Evolutionary conservation across 2,797 vertebrate genomes (phyloP).

Genomic region (Dendrocincla tyrannina): DNA sequence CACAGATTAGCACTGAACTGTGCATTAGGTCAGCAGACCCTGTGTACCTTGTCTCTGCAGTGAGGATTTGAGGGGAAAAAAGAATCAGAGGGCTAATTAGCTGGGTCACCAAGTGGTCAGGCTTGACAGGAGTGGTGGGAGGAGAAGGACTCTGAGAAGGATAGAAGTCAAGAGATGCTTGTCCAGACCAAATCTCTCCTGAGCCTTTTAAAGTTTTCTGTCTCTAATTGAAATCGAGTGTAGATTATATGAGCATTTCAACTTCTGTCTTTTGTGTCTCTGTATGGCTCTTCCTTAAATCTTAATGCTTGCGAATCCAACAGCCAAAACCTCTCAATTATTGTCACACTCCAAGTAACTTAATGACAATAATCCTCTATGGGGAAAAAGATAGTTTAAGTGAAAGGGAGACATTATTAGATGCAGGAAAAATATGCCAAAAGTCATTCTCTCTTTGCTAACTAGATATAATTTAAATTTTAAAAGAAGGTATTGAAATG

Average conservation of each 20-base stretch:
- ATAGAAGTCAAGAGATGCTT: not conserved
- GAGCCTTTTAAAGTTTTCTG: not conserved
- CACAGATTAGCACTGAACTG: not conserved
- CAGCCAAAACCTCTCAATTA: constrained; percentile 28
- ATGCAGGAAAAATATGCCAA: not conserved
- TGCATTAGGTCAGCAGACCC: not conserved
- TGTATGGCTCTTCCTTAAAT: not conserved
- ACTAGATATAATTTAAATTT: not conserved
- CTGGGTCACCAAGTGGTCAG: not conserved
- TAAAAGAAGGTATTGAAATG: constrained; percentile 12
- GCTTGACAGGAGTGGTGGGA: not conserved
- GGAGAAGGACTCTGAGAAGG: not conserved
- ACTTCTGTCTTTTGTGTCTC: not conserved
- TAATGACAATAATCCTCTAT: not conserved
- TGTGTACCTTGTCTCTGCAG: not conserved
- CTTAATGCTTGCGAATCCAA: not conserved
- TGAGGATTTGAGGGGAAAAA: not conserved
- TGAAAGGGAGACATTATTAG: constrained; percentile 1
- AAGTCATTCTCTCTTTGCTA: not conserved
- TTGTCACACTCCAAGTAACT: not conserved
- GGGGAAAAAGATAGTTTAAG: not conserved
- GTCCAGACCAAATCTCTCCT: not conserved
- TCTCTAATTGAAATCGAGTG: not conserved
- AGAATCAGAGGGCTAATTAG: not conserved
- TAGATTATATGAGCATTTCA: not conserved